phyloP scores from a whole-genome alignment of 1,140 invertebrate genomes.

The Conus betulinus region DNA sequence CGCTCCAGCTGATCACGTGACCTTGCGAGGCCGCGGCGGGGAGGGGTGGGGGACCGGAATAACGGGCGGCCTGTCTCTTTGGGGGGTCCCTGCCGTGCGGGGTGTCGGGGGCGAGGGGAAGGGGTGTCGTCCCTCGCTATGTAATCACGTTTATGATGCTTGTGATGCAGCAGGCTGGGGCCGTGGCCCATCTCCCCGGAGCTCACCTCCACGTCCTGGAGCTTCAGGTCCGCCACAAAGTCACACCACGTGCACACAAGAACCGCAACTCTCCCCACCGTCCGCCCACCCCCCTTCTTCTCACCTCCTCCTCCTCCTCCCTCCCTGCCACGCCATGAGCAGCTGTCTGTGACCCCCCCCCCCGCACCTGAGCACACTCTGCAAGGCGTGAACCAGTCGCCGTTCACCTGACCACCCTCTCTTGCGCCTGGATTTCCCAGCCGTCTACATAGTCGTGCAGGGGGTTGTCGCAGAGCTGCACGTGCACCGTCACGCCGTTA shows the following conservation, averaged over 20 bases:
- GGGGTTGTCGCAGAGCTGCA: background rate
- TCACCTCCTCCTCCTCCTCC: background rate
- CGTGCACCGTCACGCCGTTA: background rate
- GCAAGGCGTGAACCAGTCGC: background rate
- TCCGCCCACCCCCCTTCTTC: background rate
- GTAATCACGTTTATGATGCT: background rate
- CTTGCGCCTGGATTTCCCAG: background rate
- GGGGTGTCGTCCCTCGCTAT: background rate
- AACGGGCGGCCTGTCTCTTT: too few species aligned
- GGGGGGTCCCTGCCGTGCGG: too few species aligned
- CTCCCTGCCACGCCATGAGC: background rate
- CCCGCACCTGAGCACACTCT: background rate
- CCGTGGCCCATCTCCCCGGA: background rate
- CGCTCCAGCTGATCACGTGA: conserved; percentile 10
- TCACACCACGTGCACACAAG: background rate
- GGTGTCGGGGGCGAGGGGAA: background rate
- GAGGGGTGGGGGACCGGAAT: background rate
- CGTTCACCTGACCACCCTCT: background rate
- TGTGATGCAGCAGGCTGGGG: background rate
- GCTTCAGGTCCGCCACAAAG: background rate
- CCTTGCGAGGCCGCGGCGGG: background rate
- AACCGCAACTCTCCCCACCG: background rate
- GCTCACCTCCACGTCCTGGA: background rate
- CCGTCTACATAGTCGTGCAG: background rate
- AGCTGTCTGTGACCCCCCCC: background rate